Evolutionary conservation across 2,888 invertebrate species (phyloP).

Genomic region (Ctena decussata): DNA sequence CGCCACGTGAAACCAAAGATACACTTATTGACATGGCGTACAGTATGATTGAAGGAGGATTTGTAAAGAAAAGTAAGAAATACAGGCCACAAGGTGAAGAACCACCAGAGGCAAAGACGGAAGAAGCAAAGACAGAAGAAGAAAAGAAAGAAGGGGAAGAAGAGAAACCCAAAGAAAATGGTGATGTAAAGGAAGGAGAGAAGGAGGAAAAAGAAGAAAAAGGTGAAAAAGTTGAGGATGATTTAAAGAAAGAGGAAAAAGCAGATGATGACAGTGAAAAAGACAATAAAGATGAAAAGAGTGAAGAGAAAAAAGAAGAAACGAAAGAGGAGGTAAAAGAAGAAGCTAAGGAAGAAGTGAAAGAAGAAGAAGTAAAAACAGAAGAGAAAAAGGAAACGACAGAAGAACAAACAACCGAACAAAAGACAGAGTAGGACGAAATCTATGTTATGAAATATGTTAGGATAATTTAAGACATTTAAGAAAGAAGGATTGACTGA

Average conservation of each 20-base stretch:
- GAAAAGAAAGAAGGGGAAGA: conserved; percentile 59
- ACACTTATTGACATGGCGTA: conserved; percentile 88
- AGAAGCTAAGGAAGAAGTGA: conserved; percentile 61
- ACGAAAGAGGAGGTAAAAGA: conserved; percentile 69
- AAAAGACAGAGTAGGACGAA: background rate
- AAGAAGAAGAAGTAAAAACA: conserved; percentile 52
- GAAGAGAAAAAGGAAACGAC: conserved; percentile 39
- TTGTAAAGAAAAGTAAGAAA: conserved; percentile 86
- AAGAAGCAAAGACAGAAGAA: conserved; percentile 49
- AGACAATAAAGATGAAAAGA: conserved; percentile 61
- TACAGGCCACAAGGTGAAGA: conserved; percentile 64
- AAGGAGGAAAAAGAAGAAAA: conserved; percentile 51
- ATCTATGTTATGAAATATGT: background rate
- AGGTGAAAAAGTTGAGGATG: conserved; percentile 57
- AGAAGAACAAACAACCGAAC: conserved; percentile 42
- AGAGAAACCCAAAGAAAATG: conserved; percentile 38
- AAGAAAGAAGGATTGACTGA: background rate
- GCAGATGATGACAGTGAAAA: conserved; percentile 52
- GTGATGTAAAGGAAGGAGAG: conserved; percentile 42
- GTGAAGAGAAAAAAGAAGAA: conserved; percentile 57
- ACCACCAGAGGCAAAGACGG: conserved; percentile 42
- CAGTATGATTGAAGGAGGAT: conserved; percentile 88
- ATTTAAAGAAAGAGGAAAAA: conserved; percentile 59
- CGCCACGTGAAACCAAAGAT: conserved; percentile 86
- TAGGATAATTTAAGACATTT: background rate